phyloP scores from a whole-genome alignment of 2,797 vertebrate species.

The Cygnus olor region DNA sequence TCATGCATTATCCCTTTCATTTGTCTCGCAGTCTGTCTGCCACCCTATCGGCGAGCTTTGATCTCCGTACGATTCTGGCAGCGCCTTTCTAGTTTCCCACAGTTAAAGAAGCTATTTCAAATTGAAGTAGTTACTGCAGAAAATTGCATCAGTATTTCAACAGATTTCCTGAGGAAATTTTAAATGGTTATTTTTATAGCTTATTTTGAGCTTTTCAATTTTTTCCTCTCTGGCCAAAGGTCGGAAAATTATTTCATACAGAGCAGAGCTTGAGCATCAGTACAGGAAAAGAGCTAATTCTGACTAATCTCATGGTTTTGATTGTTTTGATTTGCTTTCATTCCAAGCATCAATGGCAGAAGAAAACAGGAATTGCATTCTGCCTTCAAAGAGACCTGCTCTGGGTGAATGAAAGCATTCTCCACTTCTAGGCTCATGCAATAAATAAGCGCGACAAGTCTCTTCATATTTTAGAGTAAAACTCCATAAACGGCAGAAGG shows the following conservation, averaged over 20 bases:
- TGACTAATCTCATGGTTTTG: not conserved
- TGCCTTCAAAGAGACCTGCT: not conserved
- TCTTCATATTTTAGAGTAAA: not conserved
- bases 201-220: constrained; percentile 26
- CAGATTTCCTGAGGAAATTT: constrained; percentile 59
- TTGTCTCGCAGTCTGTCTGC: fast-evolving
- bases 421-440: not conserved
- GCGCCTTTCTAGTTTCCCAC: not conserved
- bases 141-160: constrained; percentile 57
- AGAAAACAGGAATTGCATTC: not conserved
- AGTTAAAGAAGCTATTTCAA: not conserved
- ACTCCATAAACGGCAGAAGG: not conserved
- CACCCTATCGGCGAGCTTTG: not conserved
- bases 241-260: constrained; percentile 37
- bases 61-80: fast-evolving
- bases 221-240: constrained; percentile 25
- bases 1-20: fast-evolving
- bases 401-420: not conserved
- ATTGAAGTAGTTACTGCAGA: not conserved
- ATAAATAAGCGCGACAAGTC: not conserved
- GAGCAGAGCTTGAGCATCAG: not conserved
- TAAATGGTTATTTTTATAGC: constrained; percentile 36
- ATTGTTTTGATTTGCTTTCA: constrained; percentile 17
- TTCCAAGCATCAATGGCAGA: not conserved
- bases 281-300: constrained; percentile 47